Percentiles rank a stretch among this genome's conserved stretches.
These are phyloP conservation scores for Epinephelus cyanopodus DNA, from an alignment of 2,113 vertebrate genomes.

Conservation along the genomic window DNA sequence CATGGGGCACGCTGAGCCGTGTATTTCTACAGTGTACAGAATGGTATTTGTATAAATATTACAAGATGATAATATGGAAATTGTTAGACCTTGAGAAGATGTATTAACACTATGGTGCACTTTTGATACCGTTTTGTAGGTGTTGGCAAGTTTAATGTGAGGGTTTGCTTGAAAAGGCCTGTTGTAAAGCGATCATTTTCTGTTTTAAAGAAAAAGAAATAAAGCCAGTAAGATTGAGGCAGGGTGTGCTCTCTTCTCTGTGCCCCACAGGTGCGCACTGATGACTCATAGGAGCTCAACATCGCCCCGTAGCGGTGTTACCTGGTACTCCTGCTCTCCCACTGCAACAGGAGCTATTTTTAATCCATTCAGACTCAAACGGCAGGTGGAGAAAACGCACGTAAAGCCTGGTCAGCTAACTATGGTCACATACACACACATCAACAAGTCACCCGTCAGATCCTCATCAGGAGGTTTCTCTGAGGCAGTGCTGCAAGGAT, in stretches of 20 bases:
- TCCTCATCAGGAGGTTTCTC: not conserved
- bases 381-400: conserved; percentile 19
- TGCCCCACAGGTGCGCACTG: conserved; percentile 65
- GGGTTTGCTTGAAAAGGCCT: conserved; percentile 88
- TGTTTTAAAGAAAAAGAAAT: conserved; percentile 91
- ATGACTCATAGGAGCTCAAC: conserved; percentile 79
- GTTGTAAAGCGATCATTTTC: conserved; percentile 89
- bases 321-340: conserved; percentile 12
- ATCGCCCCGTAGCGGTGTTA: conserved; percentile 57
- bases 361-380: conserved; percentile 52
- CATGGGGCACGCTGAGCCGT: conserved; percentile 65
- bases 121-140: conserved; percentile 93
- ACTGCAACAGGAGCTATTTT: conserved; percentile 66
- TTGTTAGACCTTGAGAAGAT: conserved; percentile 83
- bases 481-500: conserved; percentile 22
- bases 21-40: conserved; percentile 93
- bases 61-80: conserved; percentile 84
- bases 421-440: not conserved
- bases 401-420: not conserved
- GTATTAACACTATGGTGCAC: conserved; percentile 91
- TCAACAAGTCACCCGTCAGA: not conserved
- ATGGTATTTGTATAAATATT: conserved; percentile 92
- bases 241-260: conserved; percentile 34
- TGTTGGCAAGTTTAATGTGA: conserved; percentile 88
- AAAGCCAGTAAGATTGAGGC: conserved; percentile 79